Evolutionary conservation across 2,888 invertebrate genomes (phyloP), one percentile per base, ranked within the genome.

Genomic region (Parascotia fuliginaria): DNA sequence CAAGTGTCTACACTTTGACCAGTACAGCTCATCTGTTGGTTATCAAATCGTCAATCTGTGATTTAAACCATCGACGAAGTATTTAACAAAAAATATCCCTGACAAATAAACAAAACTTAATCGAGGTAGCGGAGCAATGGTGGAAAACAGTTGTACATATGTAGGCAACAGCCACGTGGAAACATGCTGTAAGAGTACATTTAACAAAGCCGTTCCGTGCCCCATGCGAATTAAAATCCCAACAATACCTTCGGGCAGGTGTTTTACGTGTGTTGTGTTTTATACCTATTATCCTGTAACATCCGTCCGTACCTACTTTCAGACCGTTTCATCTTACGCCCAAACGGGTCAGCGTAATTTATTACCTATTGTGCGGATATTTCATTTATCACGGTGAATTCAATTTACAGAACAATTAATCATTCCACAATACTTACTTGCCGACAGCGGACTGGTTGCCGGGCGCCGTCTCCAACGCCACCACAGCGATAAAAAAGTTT

Each of bases 341-440:
- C 83, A 78, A 82, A 80, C 86, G 89, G 89, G 89, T 87, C 86
- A 87, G 87, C 76, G 90, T 90, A 89, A 92, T 92, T 92, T 91
- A 90, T 92, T 89, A 92, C 89, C 91, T 91, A 90, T 91, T 92
- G 91, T 91, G 87, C 80, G 87, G 84, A 89, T 89, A 90, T 90
- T 90, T 91, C 90, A 92, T 92, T 92, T 89, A 91, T 92, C 91
- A 90, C 88, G 88, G 87, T 89, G 91, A 90, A 89, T 90, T 92
- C 89, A 91, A 92, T 92, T 90, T 89, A 88, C 86, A 88, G 86
- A 87, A 89, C 90, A 89, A 92, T 92, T 92, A 90, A 89, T 91
- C 91, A 92, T 91, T 89, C 85, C 80, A 86, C 84, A 88, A 89
- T 89, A 89, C 90, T 87, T 87, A 85, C 85, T 89, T 81, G 88